Conservation (phyloP, 2,888 invertebrate genomes). For the Athrips mouffetella region DNA sequence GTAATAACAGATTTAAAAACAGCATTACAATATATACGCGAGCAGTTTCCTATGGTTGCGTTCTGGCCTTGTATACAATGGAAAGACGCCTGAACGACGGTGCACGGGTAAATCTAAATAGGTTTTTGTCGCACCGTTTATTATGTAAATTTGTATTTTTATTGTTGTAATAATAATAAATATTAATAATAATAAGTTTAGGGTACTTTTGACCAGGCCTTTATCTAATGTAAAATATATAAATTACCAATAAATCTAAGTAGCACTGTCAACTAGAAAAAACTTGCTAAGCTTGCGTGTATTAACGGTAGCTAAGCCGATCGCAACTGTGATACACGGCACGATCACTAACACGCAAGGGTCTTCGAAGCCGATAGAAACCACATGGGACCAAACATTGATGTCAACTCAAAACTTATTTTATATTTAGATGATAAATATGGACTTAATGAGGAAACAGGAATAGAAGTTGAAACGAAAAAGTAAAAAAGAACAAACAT, state of each 20-base stretch:
- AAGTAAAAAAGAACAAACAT: background rate
- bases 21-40: too few relatives aligned
- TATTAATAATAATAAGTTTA: too few relatives aligned
- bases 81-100: too few relatives aligned
- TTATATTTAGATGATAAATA: slow-evolving; percentile 2
- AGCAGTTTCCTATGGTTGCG: too few relatives aligned
- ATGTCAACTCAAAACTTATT: slow-evolving; percentile 18
- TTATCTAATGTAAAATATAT: background rate
- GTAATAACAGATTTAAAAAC: too few relatives aligned
- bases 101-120: too few relatives aligned
- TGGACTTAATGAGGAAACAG: background rate
- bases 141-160: background rate
- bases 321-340: slow-evolving; percentile 27
- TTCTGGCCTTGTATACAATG: too few relatives aligned
- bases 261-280: slow-evolving; percentile 3
- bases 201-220: background rate
- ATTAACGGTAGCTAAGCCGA: slow-evolving; percentile 28
- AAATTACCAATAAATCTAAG: slow-evolving; percentile 1
- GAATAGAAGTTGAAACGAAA: background rate
- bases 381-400: slow-evolving; percentile 22
- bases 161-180: background rate
- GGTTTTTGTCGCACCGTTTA: too few relatives aligned
- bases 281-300: slow-evolving; percentile 34
- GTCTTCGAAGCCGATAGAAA: slow-evolving; percentile 20
- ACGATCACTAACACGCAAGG: slow-evolving; percentile 38